Conservation (phyloP, 2,888 invertebrate species). For the Drosophila cracens region DNA sequence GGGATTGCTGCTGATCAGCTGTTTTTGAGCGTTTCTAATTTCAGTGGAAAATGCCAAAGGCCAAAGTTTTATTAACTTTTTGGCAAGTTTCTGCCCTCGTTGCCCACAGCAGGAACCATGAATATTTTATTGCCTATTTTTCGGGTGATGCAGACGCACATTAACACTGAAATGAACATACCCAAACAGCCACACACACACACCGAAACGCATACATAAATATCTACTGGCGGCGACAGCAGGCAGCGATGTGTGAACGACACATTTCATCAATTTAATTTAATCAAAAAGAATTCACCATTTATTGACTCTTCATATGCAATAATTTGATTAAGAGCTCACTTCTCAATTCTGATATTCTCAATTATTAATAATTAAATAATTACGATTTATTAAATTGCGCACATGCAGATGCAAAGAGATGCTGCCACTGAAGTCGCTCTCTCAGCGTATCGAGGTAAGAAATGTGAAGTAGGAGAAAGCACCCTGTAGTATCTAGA, state of each 20-base stretch:
- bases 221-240: conserved; percentile 26
- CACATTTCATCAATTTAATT: conserved; percentile 68
- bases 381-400: conserved; percentile 47
- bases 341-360: conserved; percentile 15
- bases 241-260: conserved; percentile 56
- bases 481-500: conserved; percentile 75
- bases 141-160: conserved; percentile 8
- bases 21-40: conserved; percentile 57
- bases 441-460: conserved; percentile 68
- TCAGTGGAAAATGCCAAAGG: conserved; percentile 37
- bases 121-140: conserved; percentile 69
- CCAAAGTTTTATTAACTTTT: conserved; percentile 65
- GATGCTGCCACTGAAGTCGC: background rate
- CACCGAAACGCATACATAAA: conserved; percentile 7
- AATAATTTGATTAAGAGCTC: conserved; percentile 61
- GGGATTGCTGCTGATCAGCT: conserved; percentile 61
- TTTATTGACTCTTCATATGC: conserved; percentile 78
- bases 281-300: conserved; percentile 74
- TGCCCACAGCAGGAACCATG: conserved; percentile 47
- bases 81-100: conserved; percentile 49
- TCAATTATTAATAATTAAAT: conserved; percentile 58
- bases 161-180: background rate
- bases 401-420: conserved; percentile 3
- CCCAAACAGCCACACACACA: conserved; percentile 6
- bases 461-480: conserved; percentile 81